phyloP scores from a whole-genome alignment of 2,113 vertebrate species.

The Alexandromys fortis region DNA sequence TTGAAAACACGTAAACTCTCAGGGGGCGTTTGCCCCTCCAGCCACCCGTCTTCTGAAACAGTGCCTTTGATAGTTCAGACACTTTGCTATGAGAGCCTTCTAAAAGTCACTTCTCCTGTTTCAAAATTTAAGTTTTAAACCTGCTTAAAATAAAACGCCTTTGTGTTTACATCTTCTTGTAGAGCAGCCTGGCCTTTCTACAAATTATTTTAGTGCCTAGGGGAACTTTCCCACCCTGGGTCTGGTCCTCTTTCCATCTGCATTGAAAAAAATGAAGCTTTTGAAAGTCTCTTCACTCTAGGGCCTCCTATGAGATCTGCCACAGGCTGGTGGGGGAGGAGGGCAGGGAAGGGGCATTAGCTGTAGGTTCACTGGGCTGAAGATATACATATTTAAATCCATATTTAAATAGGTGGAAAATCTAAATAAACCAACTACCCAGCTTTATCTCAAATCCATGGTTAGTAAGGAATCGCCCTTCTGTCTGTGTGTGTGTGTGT shows the following conservation, averaged over 20 bases:
- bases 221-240: not conserved
- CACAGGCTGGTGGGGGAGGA: not conserved
- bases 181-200: not conserved
- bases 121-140: not conserved
- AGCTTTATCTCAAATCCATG: not conserved
- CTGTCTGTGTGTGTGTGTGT: not conserved
- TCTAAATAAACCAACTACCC: not conserved
- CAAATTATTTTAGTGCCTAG: conserved; percentile 31
- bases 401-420: not conserved
- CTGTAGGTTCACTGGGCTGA: not conserved
- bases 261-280: conserved; percentile 20
- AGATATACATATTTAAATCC: not conserved
- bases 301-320: not conserved
- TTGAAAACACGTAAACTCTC: conserved; percentile 16
- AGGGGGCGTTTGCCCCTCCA: not conserved
- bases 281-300: conserved; percentile 28
- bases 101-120: not conserved
- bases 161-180: conserved; percentile 22
- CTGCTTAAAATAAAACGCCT: conserved; percentile 39
- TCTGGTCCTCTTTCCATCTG: conserved; percentile 26
- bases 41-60: not conserved
- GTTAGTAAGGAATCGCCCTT: not conserved
- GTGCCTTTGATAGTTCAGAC: not conserved
- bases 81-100: not conserved
- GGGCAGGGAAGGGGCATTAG: too few relatives aligned